Conservation (phyloP, 2,113 vertebrate genomes). For the Copsychus sechellarum region DNA sequence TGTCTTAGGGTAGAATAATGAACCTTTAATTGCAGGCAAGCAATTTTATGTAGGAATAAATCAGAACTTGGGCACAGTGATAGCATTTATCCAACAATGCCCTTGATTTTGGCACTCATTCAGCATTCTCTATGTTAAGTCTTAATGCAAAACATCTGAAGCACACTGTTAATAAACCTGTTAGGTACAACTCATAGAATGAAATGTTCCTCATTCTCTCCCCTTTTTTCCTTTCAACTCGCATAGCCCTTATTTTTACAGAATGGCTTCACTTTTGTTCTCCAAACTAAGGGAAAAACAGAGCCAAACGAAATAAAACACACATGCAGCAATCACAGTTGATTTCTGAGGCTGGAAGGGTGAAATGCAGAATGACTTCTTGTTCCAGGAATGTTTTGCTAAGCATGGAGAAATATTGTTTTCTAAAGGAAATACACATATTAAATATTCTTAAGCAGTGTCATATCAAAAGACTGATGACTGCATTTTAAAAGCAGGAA, state of each 20-base stretch:
- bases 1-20: constrained; percentile 10
- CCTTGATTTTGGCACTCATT: constrained; percentile 32
- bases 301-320: constrained; percentile 49
- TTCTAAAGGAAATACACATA: constrained; percentile 1
- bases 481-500: not conserved
- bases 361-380: constrained; percentile 15
- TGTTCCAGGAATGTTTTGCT: constrained; percentile 39
- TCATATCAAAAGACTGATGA: not conserved
- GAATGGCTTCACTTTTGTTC: constrained; percentile 24
- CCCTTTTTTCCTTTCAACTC: not conserved
- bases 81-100: constrained; percentile 5
- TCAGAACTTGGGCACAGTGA: not conserved
- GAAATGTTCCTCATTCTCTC: not conserved
- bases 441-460: not conserved
- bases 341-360: not conserved
- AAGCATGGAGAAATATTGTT: constrained; percentile 15
- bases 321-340: not conserved
- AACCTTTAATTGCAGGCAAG: constrained; percentile 16
- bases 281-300: not conserved
- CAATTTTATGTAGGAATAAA: constrained; percentile 40
- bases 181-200: not conserved
- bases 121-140: not conserved
- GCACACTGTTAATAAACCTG: constrained; percentile 11
- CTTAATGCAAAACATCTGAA: constrained; percentile 55
- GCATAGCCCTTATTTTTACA: constrained; percentile 25